A percentile compares a stretch with the other conserved stretches of the same genome.
Conservation (phyloP, 2,888 invertebrate species). For the Hesperia comma region DNA sequence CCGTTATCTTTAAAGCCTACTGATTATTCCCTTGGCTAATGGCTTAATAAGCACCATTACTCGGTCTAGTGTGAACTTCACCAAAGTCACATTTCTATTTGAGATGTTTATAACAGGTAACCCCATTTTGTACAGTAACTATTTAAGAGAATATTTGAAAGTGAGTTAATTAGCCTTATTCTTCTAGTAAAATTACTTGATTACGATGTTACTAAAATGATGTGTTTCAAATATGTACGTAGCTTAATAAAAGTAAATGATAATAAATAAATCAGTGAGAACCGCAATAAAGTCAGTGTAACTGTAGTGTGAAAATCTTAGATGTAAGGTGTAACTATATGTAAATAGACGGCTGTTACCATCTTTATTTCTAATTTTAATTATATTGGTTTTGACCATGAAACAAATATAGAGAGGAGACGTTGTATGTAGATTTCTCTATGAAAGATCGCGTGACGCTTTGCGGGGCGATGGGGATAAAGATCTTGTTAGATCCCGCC, state of each 20-base stretch:
- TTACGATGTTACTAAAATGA: not conserved
- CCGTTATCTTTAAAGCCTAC: too few species aligned
- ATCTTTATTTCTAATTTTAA: conserved; percentile 7
- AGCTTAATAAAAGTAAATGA: conserved; percentile 8
- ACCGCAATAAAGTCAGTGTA: conserved; percentile 73
- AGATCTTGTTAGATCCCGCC: too few species aligned
- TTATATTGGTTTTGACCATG: conserved; percentile 5
- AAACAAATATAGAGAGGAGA: too few species aligned
- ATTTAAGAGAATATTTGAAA: conserved; percentile 5
- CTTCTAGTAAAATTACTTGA: conserved; percentile 7
- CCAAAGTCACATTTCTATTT: not conserved
- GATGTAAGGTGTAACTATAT: conserved; percentile 32
- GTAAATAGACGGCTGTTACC: conserved; percentile 26
- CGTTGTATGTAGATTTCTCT: too few species aligned
- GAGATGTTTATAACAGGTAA: not conserved
- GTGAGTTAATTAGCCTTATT: conserved; percentile 19
- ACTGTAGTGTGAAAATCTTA: conserved; percentile 50
- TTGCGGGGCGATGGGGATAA: too few species aligned
- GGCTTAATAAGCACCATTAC: not conserved
- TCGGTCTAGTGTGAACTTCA: not conserved
- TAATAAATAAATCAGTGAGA: conserved; percentile 65
- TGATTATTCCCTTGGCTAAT: too few species aligned
- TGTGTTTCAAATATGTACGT: conserved; percentile 23
- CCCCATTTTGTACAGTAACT: conserved; percentile 4
- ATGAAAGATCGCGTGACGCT: too few species aligned